Percentiles rank a stretch among this genome's conserved stretches.
phyloP scores from a whole-genome alignment of 2,113 vertebrate genomes.

The Etia nguti region DNA sequence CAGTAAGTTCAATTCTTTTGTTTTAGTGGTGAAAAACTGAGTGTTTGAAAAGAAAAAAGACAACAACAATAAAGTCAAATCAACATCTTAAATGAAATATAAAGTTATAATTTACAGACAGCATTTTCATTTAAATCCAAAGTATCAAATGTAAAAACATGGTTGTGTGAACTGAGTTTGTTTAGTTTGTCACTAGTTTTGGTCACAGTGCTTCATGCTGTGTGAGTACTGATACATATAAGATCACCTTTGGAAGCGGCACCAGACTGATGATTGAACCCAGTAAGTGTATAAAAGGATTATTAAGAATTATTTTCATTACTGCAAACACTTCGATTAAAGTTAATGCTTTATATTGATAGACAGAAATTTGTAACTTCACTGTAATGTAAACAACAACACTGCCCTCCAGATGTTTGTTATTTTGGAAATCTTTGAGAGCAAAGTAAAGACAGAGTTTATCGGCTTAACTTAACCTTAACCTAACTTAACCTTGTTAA shows the following conservation, averaged over 20 bases:
- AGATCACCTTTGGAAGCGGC: not conserved
- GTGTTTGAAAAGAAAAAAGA: accelerated
- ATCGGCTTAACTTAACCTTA: accelerated
- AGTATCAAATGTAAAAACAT: not conserved
- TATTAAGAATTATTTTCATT: accelerated
- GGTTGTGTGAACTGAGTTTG: accelerated
- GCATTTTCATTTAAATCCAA: not conserved
- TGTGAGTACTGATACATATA: not conserved
- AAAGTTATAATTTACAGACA: not conserved
- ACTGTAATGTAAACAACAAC: not conserved
- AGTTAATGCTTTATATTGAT: accelerated
- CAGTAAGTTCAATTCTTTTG: not conserved
- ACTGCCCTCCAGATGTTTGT: not conserved
- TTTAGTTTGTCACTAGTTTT: no score
- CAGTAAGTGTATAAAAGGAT: not conserved
- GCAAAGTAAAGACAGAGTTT: accelerated
- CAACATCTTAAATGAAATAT: not conserved
- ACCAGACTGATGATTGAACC: not conserved
- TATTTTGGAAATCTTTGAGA: accelerated
- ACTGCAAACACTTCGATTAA: not conserved
- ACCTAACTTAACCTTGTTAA: accelerated
- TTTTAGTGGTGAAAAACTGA: not conserved
- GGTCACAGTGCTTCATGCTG: not conserved
- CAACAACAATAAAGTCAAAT: accelerated
- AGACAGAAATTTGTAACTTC: not conserved